Conservation (phyloP, 2,797 vertebrate genomes). For the Mus spretus region DNA sequence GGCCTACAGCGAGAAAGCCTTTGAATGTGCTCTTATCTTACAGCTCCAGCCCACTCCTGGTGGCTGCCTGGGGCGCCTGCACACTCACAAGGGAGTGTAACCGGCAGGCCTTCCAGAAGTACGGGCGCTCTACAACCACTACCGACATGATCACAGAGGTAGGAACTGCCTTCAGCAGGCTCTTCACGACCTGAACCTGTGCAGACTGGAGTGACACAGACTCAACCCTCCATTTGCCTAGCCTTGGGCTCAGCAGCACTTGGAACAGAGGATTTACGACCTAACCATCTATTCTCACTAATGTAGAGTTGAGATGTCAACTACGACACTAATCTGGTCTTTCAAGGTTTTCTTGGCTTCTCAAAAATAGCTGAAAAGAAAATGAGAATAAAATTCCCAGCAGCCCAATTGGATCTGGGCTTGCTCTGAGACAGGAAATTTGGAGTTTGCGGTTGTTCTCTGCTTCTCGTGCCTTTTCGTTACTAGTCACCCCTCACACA, state of each 20-base stretch:
- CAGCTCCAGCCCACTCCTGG: constrained; percentile 94
- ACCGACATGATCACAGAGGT: constrained; percentile 98
- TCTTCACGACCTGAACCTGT: constrained; percentile 91
- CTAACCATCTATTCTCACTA: constrained; percentile 76
- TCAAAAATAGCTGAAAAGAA: constrained; percentile 78
- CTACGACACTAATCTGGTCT: constrained; percentile 80
- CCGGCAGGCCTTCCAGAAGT: constrained; percentile 95
- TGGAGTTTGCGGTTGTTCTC: not conserved
- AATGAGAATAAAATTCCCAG: not conserved
- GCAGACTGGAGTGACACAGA: not conserved
- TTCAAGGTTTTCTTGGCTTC: constrained; percentile 83
- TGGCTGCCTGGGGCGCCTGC: constrained; percentile 96
- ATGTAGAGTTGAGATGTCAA: constrained; percentile 83
- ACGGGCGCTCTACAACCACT: constrained; percentile 95
- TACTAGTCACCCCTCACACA: not conserved
- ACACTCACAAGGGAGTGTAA: constrained; percentile 96
- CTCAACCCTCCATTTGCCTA: not conserved
- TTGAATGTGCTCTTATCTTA: not conserved
- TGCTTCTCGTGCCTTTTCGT: not conserved
- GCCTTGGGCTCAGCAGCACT: constrained; percentile 78
- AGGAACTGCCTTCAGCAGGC: constrained; percentile 94
- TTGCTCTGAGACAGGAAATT: not conserved
- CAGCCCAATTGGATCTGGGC: not conserved
- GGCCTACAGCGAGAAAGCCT: not conserved
- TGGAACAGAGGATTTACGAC: constrained; percentile 84